Percentiles rank a stretch among this genome's conserved stretches.
Evolutionary conservation across 2,797 vertebrate genomes (phyloP).

Genomic region (Sorex maritimensis): DNA sequence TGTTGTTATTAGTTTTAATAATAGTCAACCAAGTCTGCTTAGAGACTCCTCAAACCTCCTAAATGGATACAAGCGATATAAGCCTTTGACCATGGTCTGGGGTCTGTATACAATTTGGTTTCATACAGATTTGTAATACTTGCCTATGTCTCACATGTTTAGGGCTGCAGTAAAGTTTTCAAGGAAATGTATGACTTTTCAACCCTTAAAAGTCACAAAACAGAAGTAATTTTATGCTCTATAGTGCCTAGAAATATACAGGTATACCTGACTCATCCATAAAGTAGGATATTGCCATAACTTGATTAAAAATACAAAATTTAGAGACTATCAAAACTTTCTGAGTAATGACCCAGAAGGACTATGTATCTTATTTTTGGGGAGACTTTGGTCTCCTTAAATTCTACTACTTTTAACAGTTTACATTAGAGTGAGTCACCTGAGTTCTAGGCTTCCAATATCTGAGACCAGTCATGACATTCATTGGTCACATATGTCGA

Average conservation of each 20-base stretch:
- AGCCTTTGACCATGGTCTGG: neutral
- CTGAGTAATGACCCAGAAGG: neutral
- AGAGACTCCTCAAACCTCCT: neutral
- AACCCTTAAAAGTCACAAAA: conserved; percentile 25
- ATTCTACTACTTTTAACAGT: neutral
- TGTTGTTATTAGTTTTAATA: neutral
- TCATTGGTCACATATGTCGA: conserved; percentile 11
- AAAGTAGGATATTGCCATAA: conserved; percentile 2
- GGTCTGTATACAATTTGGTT: neutral
- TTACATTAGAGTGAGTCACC: neutral
- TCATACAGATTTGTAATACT: neutral
- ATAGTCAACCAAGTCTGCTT: neutral
- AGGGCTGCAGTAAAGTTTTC: conserved; percentile 17
- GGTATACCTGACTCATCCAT: neutral
- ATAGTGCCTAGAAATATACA: neutral
- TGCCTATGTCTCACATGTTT: neutral
- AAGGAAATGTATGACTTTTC: neutral
- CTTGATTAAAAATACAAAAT: conserved; percentile 13
- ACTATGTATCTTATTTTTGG: neutral
- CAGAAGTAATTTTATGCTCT: neutral
- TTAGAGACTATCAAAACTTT: neutral
- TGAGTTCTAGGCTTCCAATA: conserved; percentile 28
- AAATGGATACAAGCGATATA: neutral
- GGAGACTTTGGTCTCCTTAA: conserved; percentile 25
- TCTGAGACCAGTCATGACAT: neutral